Base-by-base conservation (phyloP, 2,888 invertebrate species). In the Orchesellides sinensis region DNA sequence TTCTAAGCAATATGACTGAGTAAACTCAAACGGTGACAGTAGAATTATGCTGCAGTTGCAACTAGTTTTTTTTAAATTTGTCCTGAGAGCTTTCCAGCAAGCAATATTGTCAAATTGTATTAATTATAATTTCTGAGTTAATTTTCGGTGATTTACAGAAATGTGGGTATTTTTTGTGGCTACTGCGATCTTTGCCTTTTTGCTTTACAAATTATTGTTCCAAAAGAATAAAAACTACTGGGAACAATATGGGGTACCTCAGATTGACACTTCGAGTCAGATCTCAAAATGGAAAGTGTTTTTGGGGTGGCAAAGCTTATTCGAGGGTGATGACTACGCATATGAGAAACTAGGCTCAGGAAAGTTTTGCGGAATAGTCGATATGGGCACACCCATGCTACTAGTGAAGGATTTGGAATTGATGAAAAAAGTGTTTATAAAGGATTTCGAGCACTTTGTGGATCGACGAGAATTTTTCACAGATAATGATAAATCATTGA, bases 381-480 rank as follows among this genome's bases (percentile, higher is more conserved):
- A 81, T 52, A 35, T 25, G 19, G 40, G 52, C 6, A 21, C 2
- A 1, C 61, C 65, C 1, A 17, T 49, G 4, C 12, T 83, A 2
- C 8, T 85, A 12, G n/a, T 82, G 0, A 81, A 59, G 25, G 85
- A 85, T 32, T 6, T 83, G 32, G 84, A 85, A 5, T 12, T 84
- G 0, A 23, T 83, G 0, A 73, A 77, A 45, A 65, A 79, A 14
- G 23, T 85, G 3, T 17, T 73, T 0, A 74, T 85, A 8, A 85
- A 84, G 27, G 84, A 85, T 35, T 85, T 85, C 29, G 81, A 81
- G 25, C 45, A 81, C 29, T 81, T 81, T 45, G 54, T 72, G 17
- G 69, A 81, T 45, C n/a, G 74, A 0, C 54, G 81, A 3, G 21
- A 25, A 8, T 61, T 81, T 27, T 35, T 68, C 29, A 21, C 10